These are phyloP conservation scores for Prionailurus bengalensis DNA, from an alignment of 2,113 vertebrate genomes.

Conservation along the genomic window DNA sequence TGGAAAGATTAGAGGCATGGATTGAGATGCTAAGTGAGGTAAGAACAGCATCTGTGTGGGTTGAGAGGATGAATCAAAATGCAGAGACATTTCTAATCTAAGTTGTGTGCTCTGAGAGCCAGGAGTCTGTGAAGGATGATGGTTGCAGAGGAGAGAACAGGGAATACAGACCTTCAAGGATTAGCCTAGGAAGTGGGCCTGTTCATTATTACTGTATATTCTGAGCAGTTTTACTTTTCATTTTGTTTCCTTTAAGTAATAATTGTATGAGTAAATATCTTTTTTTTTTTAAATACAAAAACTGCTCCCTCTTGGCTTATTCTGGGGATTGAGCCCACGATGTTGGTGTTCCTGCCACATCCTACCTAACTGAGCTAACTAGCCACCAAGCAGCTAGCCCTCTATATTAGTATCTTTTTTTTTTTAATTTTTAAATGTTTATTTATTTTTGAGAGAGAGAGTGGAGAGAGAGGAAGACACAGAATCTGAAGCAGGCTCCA, in stretches of 20 bases:
- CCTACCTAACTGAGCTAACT: background rate
- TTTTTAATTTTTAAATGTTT: too few species aligned
- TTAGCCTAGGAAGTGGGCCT: background rate
- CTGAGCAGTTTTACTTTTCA: background rate
- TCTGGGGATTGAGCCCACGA: background rate
- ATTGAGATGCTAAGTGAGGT: background rate
- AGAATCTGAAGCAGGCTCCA: too few species aligned
- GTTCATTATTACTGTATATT: background rate
- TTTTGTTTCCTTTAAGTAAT: background rate
- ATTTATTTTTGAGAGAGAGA: too few species aligned
- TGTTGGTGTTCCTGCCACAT: background rate
- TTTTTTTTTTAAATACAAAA: background rate
- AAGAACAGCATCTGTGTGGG: background rate
- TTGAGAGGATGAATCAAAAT: background rate
- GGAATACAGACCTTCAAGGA: background rate
- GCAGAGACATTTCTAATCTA: background rate
- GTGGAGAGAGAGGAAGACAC: too few species aligned
- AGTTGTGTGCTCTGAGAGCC: background rate
- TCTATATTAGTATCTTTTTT: background rate
- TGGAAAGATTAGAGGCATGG: background rate
- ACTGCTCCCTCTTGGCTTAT: background rate
- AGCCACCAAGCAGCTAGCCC: background rate
- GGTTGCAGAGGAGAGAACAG: background rate
- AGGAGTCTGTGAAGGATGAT: background rate
- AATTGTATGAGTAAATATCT: background rate